Conservation (phyloP, 2,888 invertebrate species). For the Scaptodrosophila latifasciaeformis region DNA sequence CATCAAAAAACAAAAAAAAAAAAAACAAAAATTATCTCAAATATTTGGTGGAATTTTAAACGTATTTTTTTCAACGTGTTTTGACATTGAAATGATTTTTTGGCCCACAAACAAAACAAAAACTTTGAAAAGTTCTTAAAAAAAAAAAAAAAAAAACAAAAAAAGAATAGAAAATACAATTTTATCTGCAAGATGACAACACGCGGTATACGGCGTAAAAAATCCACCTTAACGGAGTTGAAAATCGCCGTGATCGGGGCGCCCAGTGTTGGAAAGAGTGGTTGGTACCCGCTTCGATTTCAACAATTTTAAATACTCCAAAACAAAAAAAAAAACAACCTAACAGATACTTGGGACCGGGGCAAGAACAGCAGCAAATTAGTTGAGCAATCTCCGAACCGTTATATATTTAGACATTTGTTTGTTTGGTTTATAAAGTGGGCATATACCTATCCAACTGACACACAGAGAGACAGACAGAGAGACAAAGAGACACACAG, state of each 20-base stretch:
- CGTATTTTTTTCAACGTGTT: constrained; percentile 45
- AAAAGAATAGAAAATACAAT: too few relatives aligned
- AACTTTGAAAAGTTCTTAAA: constrained; percentile 19
- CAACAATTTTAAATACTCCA: constrained; percentile 48
- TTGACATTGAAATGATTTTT: constrained; percentile 45
- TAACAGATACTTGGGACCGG: constrained; percentile 1
- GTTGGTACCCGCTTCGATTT: too few relatives aligned
- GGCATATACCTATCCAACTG: constrained; percentile 36
- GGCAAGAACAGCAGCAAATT: constrained; percentile 58
- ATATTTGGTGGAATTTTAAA: constrained; percentile 50
- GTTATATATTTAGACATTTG: constrained; percentile 62
- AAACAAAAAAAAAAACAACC: constrained; percentile 1
- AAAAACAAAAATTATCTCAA: constrained; percentile 23
- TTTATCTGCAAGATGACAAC: too few relatives aligned
- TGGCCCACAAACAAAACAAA: constrained; percentile 19
- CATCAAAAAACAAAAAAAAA: constrained; percentile 4
- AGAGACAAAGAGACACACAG: too few relatives aligned
- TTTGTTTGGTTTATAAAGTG: constrained; percentile 68
- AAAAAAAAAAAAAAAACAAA: constrained; percentile 2
- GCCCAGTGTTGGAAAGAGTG: constrained; percentile 93
- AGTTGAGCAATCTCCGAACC: constrained; percentile 63
- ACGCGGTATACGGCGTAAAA: constrained; percentile 90
- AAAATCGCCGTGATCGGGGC: constrained; percentile 94
- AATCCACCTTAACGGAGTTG: constrained; percentile 91
- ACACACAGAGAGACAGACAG: too few relatives aligned